These are phyloP conservation scores for Romanogobio albipinnatus DNA, from an alignment of 2,113 vertebrate genomes.

Conservation along the genomic window DNA sequence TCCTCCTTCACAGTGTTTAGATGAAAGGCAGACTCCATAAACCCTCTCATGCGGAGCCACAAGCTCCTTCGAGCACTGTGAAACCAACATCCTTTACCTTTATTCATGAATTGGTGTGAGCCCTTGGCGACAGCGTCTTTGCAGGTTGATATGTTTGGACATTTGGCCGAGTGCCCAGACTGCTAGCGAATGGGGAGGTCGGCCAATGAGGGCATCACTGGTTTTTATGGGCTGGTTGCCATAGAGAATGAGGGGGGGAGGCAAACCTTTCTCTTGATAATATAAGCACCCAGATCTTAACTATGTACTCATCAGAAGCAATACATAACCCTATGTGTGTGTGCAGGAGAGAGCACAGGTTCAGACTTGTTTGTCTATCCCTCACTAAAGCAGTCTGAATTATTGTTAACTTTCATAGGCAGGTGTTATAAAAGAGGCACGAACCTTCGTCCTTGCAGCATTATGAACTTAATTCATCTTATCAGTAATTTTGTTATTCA, in stretches of 20 bases:
- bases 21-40: conserved; percentile 28
- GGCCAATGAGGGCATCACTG: conserved; percentile 54
- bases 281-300: conserved; percentile 47
- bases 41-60: conserved; percentile 8
- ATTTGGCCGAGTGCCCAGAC: conserved; percentile 61
- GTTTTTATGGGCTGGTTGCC: conserved; percentile 57
- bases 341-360: conserved; percentile 12
- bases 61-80: background rate
- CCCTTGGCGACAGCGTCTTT: conserved; percentile 58
- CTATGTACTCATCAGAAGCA: conserved; percentile 33
- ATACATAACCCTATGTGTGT: conserved; percentile 18
- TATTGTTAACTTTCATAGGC: background rate
- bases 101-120: conserved; percentile 33
- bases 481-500: conserved; percentile 18
- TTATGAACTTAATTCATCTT: conserved; percentile 5
- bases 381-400: background rate
- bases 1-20: conserved; percentile 10
- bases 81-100: conserved; percentile 27
- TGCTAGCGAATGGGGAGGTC: conserved; percentile 48
- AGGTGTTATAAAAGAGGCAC: conserved; percentile 5
- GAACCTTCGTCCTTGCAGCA: background rate
- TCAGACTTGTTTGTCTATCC: conserved; percentile 18
- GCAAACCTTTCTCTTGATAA: conserved; percentile 39
- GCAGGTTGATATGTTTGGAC: conserved; percentile 70
- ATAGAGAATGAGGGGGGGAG: conserved; percentile 47